Base-by-base conservation (phyloP, 2,888 invertebrate species). In the Beris chalybata region DNA sequence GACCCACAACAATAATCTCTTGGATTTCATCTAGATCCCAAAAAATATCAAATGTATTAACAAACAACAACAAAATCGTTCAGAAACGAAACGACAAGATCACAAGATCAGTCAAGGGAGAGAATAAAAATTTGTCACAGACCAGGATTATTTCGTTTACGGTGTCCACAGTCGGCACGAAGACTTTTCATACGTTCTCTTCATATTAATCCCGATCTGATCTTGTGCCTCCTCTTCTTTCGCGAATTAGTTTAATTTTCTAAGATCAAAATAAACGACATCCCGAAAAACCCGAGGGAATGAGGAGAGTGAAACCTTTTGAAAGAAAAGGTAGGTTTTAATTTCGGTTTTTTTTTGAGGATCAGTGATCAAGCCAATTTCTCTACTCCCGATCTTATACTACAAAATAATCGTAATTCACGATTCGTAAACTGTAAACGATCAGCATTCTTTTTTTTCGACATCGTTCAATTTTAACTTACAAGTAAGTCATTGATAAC, bases 41-140 rank as follows among this genome's bases (percentile, higher is more conserved):
- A 55, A 55, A 55, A 32, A 9, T 22, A 22, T 22, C 22, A 22
- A 22, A 22, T 22, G 22, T 22, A 22, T 22, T 22, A 2, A 22
- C 31, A 3, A n/a, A 50, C 15, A 52, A 53, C 29, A 56, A 56
- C 4, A 55, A 38, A 32, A 32, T 55, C 55, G 31, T 55, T 32
- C 11, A 53, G 53, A 55, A 12, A 30, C 31, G 11, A 55, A 55
- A 32, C 4, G 55, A 32, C 38, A 4, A 12, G 29, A 13, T 53
- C 53, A 53, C 53, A 13, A 11, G 30, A 45, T 58, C 45, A 29
- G 29, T 38, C 13, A 45, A 45, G 45, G 47, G 30, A 29, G 29
- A 45, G 47, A 47, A 45, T 44, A 45, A 47, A 58, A 58, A 58
- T 58, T 58, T 58, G 57, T 58, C 57, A 58, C 57, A 58, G 57